Evolutionary conservation across 2,888 invertebrate genomes (phyloP), one percentile per base, ranked within the genome.

Genomic region (Arrhopalites spinosus): DNA sequence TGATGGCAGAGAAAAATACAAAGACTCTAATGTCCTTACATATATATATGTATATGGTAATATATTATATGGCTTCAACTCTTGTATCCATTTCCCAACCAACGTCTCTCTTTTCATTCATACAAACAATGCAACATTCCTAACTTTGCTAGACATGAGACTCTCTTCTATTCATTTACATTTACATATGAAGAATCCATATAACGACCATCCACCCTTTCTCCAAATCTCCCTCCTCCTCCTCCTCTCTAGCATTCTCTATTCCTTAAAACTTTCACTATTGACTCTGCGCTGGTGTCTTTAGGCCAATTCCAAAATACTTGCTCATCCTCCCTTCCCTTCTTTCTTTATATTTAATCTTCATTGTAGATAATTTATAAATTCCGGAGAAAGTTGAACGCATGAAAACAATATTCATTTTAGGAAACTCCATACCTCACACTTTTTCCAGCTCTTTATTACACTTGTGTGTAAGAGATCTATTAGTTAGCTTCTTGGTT

Each of bases 1-100:
- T 61, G 25, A 23, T 75, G 75, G 75, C 75, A 75, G 75, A 75
- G 75, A 75, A 75, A 75, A 75, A 75, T 75, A 66, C 59, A 53
- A 3, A 15, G 2, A 70, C 30, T 17, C 25, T 20, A 20, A 23
- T 47, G 56, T 20, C n/a, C 45, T 13, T 13, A 53, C 20, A 8
- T 8, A n/a, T 53, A 53, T 8, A 53, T 53, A 23, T 53, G 53
- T n/a, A n/a, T n/a, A n/a, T n/a, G n/a, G n/a, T n/a, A n/a, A n/a
- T n/a, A n/a, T n/a, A n/a, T 17, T 20, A 23, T 20, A 7, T 20
- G 8, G 15, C 23, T 53, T 23, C 53, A 53, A 20, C 53, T n/a
- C 15, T 59, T 25, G 25, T 27, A 59, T 59, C 59, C 59, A 20
- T 59, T 25, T n/a, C 20, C 20, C 8, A 8, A 8, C 53, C 53